phyloP scores from a whole-genome alignment of 2,113 vertebrate genomes.

The Struthidea cinerea region DNA sequence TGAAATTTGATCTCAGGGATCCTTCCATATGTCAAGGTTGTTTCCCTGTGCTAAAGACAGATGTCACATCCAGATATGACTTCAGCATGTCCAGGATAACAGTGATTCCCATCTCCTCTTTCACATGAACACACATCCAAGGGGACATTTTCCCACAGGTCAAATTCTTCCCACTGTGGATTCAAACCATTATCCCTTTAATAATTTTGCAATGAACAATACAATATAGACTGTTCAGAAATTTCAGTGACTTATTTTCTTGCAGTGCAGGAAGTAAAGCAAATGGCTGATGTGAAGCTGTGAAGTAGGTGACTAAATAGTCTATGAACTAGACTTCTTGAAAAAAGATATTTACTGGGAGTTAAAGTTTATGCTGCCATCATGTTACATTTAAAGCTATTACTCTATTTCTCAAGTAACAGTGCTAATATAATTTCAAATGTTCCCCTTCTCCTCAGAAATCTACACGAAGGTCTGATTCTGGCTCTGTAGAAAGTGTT shows the following conservation, averaged over 20 bases:
- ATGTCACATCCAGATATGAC: background rate
- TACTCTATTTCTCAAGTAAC: background rate
- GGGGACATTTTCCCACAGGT: background rate
- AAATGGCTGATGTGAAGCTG: background rate
- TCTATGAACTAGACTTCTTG: background rate
- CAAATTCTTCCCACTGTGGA: background rate
- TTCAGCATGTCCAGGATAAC: background rate
- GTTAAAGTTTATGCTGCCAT: background rate
- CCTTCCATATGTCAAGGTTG: background rate
- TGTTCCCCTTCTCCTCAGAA: conserved; percentile 69
- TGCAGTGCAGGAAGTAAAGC: background rate
- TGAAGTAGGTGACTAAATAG: background rate
- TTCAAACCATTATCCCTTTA: background rate
- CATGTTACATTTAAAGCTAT: background rate
- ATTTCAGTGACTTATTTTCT: background rate
- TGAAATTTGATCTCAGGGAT: background rate
- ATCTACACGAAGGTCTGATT: conserved; percentile 81
- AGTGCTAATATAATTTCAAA: background rate
- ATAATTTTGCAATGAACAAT: background rate
- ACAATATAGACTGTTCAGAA: background rate
- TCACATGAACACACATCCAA: background rate
- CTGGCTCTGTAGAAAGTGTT: conserved; percentile 74
- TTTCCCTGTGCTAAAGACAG: background rate
- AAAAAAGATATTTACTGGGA: background rate
- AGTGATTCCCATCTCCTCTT: background rate